phyloP scores from a whole-genome alignment of 1,140 invertebrate species.

The Camponotus floridanus region DNA sequence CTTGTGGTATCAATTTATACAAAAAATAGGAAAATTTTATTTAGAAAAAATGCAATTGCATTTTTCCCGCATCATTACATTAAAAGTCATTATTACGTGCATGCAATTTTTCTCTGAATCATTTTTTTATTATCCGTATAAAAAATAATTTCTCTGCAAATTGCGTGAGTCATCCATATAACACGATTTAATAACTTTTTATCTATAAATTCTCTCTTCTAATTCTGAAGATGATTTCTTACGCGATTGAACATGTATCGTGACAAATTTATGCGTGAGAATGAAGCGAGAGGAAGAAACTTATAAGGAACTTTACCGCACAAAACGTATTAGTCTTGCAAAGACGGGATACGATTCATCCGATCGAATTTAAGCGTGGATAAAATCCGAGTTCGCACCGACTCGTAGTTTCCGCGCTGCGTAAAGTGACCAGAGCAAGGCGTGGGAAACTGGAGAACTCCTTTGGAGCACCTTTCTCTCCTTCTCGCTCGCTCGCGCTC shows the following conservation, averaged over 20 bases:
- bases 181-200: neutral
- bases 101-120: neutral
- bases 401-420: slow-evolving; percentile 20
- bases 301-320: neutral
- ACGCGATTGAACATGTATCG: neutral
- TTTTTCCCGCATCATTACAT: too few relatives aligned
- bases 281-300: neutral
- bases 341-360: neutral
- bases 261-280: neutral
- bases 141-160: too few relatives aligned
- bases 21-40: too few relatives aligned
- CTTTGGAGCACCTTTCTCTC: slow-evolving; percentile 46
- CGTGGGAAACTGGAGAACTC: slow-evolving; percentile 61
- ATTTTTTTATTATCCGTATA: too few relatives aligned
- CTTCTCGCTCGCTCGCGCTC: neutral
- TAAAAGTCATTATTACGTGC: too few relatives aligned
- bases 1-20: too few relatives aligned
- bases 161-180: too few relatives aligned
- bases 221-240: neutral
- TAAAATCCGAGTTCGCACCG: neutral
- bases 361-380: neutral
- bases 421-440: slow-evolving; percentile 32
- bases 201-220: neutral
- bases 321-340: neutral
- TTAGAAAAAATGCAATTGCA: too few relatives aligned